Evolutionary conservation across 2,113 vertebrate species (phyloP).

Genomic region (Azemiops feae): DNA sequence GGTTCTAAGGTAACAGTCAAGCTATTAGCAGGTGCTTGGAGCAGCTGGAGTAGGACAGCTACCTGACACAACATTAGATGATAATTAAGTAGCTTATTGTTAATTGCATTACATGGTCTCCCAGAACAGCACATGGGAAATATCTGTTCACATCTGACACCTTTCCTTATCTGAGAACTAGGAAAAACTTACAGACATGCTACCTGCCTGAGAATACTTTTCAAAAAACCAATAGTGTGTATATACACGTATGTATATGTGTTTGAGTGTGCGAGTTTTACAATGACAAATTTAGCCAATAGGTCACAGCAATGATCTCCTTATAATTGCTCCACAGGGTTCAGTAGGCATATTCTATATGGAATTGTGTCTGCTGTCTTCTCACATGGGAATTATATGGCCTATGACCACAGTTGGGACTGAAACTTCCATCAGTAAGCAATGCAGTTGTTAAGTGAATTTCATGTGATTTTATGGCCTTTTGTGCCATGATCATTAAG

Average conservation of each 20-base stretch:
- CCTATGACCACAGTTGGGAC: background rate
- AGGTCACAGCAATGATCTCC: background rate
- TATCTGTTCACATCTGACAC: slow-evolving; percentile 29
- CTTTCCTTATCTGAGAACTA: slow-evolving; percentile 7
- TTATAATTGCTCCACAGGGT: background rate
- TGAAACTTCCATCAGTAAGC: background rate
- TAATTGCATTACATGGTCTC: slow-evolving; percentile 49
- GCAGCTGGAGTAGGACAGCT: slow-evolving; percentile 54
- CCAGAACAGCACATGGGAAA: slow-evolving; percentile 26
- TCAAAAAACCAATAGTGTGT: fast-evolving
- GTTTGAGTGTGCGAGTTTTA: background rate
- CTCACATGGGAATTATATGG: background rate
- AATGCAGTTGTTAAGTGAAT: background rate
- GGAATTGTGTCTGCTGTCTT: background rate
- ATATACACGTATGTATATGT: background rate
- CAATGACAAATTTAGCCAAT: background rate
- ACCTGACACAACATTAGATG: slow-evolving; percentile 48
- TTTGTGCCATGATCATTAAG: background rate
- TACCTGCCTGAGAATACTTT: background rate
- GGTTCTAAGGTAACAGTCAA: slow-evolving; percentile 27
- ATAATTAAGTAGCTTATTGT: slow-evolving; percentile 65
- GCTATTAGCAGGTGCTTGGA: slow-evolving; percentile 54
- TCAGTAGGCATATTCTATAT: background rate
- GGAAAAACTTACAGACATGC: background rate
- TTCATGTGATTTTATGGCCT: background rate